Evolutionary conservation across 2,888 invertebrate species (phyloP), one percentile per base, ranked within the genome.

Genomic region (Microctonus hyperodae): DNA sequence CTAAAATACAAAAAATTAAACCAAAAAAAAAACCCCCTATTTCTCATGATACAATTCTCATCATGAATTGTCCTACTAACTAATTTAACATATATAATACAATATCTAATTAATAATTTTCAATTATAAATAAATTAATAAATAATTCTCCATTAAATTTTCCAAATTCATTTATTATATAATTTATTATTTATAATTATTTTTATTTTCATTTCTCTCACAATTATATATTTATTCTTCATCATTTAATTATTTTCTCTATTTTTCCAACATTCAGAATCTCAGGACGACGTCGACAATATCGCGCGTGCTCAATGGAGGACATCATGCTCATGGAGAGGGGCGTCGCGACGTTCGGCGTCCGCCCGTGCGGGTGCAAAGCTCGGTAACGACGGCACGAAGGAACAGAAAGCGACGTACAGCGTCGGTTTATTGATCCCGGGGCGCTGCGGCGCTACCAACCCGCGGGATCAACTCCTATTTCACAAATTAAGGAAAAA

Each of bases 371-470:
- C 67, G 70, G 69, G 67, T 70, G 68, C 69, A 72, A 75, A 72
- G 77, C 76, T 72, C 71, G 70, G 16, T 67, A 70, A 73, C 76
- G 76, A 75, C 76, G 75, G 75, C 79, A 78, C 79, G 76, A 78
- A 78, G 79, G 78, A 77, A 74, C 72, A 76, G 76, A 79, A 79
- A 81, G 79, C 80, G 79, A 80, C 79, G 80, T 81, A 79, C 81
- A 81, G 78, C 78, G 79, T 80, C 80, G 80, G 80, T 81, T 82
- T 82, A 82, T 82, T 82, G 82, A 82, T 82, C 79, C 81, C 81
- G 81, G 81, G 82, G 82, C 82, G 82, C 82, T 81, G 82, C 81
- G 82, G 82, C 82, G 81, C 81, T 79, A 81, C 79, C 81, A 81
- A 81, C 76, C 77, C 76, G 81, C 80, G 81, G 81, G 81, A 77